Evolutionary conservation across 2,888 invertebrate species (phyloP), one percentile per base, ranked within the genome.

Genomic region (Lampropteryx suffumata): DNA sequence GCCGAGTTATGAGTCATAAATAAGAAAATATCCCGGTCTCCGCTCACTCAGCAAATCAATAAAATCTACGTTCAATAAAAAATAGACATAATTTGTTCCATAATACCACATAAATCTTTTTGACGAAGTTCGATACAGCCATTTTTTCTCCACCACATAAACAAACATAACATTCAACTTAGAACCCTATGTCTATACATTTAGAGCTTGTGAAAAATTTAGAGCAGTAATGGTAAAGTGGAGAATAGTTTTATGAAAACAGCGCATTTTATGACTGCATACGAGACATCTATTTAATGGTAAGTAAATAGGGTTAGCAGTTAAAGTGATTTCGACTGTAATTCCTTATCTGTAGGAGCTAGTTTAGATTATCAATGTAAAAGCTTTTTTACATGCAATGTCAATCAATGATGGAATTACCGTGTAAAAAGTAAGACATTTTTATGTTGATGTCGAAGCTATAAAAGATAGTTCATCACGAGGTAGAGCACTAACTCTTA

Each of bases 231-330:
- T 29, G 5, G 11, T 35, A 53, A 44, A 9, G 44, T 59, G 62
- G 50, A 61, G 71, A 73, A 75, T 76, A 76, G 76, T 76, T 76
- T 73, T 76, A 73, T 74, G 76, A 76, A 76, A 74, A 74, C 73
- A 73, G 75, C 71, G 67, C 63, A 65, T 71, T 76, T 76, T 76
- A 76, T 71, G 71, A 69, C 67, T 61, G 60, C 61, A 59, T 67
- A 68, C 64, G 68, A 60, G 72, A 74, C 66, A 72, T 66, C 71
- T 70, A 72, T 71, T 67, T 74, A 66, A 69, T 62, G 60, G 56
- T 61, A 62, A 66, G 64, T 65, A 65, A 67, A 59, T 63, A 55
- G 53, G 46, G 40, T 24, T 37, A 7, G 10, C 24, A 27, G 24
- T 10, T 42, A 13, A 48, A 8, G 21, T 5, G 66, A 46, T 52